Base-by-base conservation (phyloP, 2,888 invertebrate species). In the Tenthredo notha region DNA sequence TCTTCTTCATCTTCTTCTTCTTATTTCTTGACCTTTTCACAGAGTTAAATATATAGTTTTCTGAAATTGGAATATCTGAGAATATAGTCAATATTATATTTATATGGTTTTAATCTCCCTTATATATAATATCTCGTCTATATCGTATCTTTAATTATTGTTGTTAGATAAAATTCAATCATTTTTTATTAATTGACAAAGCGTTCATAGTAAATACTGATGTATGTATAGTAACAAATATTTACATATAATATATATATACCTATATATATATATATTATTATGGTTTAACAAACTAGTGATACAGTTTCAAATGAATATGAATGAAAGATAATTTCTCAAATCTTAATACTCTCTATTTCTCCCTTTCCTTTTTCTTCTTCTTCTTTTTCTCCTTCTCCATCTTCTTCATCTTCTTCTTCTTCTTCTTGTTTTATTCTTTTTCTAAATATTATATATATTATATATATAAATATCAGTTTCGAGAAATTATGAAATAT, bases 121-220 rank as follows among this genome's bases (percentile, higher is more conserved):
- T 25, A 12, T 10, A 33, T 33, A 33, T 33, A 33, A 33, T 33
- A 12, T 61, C 21, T 10, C 5, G 21, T 21, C 21, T 25, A 9
- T 25, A 9, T 61, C 12, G 21, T 70, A 18, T 70, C 37, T 37
- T 29, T 29, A 67, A 72, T 72, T 15, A 40, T 33, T 72, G 72
- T 77, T 25, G 43, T 78, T 80, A 43, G 54, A 75, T 91, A 92
- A 92, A 92, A 92, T 92, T 92, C 91, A 92, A 92, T 92, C 90
- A 88, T 92, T 92, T 92, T 92, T 92, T 92, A 92, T 92, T 93
- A 93, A 93, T 93, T 93, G 93, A 93, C 93, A 92, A 93, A 93
- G 93, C 92, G 92, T 92, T 92, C 91, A 92, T 93, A 92, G 92
- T 93, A 91, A 92, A 92, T 93, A 92, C 90, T 90, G 89, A 91